Evolutionary conservation across 1,140 invertebrate genomes (phyloP), one percentile per base, ranked within the genome.

Genomic region (Magallana angulata): DNA sequence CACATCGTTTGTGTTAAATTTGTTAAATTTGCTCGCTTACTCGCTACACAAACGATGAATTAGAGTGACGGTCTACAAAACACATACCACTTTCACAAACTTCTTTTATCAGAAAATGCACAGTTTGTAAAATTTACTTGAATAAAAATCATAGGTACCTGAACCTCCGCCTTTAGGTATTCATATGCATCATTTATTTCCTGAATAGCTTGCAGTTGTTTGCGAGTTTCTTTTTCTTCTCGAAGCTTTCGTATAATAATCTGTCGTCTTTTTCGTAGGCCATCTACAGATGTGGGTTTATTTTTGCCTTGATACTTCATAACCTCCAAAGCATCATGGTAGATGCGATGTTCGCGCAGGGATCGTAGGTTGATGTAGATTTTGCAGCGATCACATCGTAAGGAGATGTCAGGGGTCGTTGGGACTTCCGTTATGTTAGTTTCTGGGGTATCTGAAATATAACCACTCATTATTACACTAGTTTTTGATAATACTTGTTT

Each of bases 141-240:
- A 48, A 48, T 48, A 48, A 48, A 48, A 48, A 48, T 48, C 36
- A 48, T 5, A 48, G 36, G 36, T 18, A 64, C 62, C 62, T 64
- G 62, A 4, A 94, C 64, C 57, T 94, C 89, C 30, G 91, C 84
- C 86, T 94, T 94, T 16, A 94, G 84, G 86, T 93, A 90, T 90
- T 95, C 94, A 91, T 92, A 94, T 1, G 94, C 93, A 62, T 94
- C 92, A 88, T 94, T 92, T 7, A 94, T 84, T 83, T 90, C 84
- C 86, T 93, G 91, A 24, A 94, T 90, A 60, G 89, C 87, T 85
- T 90, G 87, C 16, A 91, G 89, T 24, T 91, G 85, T 24, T 93
- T 83, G 1, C 92, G 89, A 48, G 89, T 91, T 36, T 91, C 90
- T 48, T 62, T 18, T 30, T 85, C 87, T 36, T 89, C 64, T n/a